Evolutionary conservation across 2,888 invertebrate species (phyloP).

Genomic region (Stenotaenia linearis): DNA sequence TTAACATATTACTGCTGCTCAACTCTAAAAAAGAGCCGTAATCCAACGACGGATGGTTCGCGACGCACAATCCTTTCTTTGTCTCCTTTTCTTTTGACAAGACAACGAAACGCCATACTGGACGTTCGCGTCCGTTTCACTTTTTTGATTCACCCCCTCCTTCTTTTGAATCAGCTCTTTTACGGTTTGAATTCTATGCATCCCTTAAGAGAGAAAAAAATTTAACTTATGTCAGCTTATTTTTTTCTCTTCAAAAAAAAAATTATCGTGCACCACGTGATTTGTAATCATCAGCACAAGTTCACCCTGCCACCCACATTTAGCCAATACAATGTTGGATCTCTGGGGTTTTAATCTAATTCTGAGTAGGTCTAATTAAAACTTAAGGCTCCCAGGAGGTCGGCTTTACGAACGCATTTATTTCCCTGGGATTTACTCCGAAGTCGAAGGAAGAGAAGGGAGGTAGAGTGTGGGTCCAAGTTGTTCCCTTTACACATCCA

Average conservation of each 20-base stretch:
- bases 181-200: background rate
- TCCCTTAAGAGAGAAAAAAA: background rate
- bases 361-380: constrained; percentile 35
- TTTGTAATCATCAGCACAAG: constrained; percentile 8
- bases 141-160: background rate
- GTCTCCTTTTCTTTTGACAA: constrained; percentile 21
- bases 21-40: constrained; percentile 10
- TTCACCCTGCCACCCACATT: background rate
- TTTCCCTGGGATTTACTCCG: constrained; percentile 32
- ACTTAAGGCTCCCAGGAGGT: constrained; percentile 32
- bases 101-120: constrained; percentile 5
- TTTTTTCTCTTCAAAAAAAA: background rate
- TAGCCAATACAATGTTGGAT: constrained; percentile 6
- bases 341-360: constrained; percentile 33
- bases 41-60: constrained; percentile 11
- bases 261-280: background rate
- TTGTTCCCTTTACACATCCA: constrained; percentile 21
- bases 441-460: constrained; percentile 27
- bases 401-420: constrained; percentile 32
- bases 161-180: background rate
- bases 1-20: background rate
- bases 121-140: constrained; percentile 2
- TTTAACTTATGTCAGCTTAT: background rate
- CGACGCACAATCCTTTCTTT: constrained; percentile 14
- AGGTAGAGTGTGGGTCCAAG: constrained; percentile 21